phyloP scores from a whole-genome alignment of 2,797 vertebrate species.

The Aulostomus chinensis region DNA sequence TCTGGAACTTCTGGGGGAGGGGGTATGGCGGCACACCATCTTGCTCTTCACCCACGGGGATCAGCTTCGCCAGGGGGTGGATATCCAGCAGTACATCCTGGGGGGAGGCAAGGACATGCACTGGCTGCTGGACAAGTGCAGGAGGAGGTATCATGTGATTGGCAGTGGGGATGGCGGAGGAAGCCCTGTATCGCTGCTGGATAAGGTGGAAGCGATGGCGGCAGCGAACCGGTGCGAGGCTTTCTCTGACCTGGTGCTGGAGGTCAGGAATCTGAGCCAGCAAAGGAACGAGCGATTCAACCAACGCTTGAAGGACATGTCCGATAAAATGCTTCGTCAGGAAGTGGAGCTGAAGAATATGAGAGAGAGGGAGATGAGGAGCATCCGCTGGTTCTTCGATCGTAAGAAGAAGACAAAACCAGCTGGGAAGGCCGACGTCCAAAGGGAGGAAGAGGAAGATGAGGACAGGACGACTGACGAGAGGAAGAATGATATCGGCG shows the following conservation, averaged over 20 bases:
- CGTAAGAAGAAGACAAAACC: constrained; percentile 72
- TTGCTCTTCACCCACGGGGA: constrained; percentile 80
- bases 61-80: constrained; percentile 75
- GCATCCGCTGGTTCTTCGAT: constrained; percentile 75
- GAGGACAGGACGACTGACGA: constrained; percentile 49
- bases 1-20: constrained; percentile 74
- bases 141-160: constrained; percentile 70
- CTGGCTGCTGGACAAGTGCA: constrained; percentile 74
- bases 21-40: constrained; percentile 72
- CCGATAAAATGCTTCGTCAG: constrained; percentile 72
- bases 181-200: constrained; percentile 60
- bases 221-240: constrained; percentile 74
- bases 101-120: constrained; percentile 72
- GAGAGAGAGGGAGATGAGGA: constrained; percentile 75
- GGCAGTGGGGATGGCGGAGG: constrained; percentile 41
- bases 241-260: constrained; percentile 71
- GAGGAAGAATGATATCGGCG: constrained; percentile 57
- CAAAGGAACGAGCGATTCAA: constrained; percentile 72
- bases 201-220: constrained; percentile 78
- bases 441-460: constrained; percentile 67
- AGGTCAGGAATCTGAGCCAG: constrained; percentile 70
- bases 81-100: constrained; percentile 75
- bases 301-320: constrained; percentile 67
- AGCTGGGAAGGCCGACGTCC: constrained; percentile 43
- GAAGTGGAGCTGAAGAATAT: constrained; percentile 71